Evolutionary conservation across 2,113 vertebrate species (phyloP), one percentile per base, ranked within the genome.

Genomic region (Tragelaphus scriptus): DNA sequence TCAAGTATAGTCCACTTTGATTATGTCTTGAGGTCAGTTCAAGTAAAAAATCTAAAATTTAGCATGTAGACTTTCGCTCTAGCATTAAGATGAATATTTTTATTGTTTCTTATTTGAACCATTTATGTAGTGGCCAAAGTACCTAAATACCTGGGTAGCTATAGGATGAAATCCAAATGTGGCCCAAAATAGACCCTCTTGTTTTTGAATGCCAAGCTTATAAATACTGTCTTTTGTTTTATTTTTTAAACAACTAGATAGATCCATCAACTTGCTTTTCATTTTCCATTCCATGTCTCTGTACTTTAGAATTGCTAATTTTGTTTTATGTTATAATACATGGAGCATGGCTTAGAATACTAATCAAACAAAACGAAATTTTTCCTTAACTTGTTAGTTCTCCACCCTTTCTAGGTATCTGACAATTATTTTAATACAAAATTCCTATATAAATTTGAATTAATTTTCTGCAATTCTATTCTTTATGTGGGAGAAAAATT

Each of bases 401-500:
- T 51, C 14, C 80, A 77, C 16, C 1, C 3, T 95, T 96, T 88
- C 11, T 65, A 13, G 3, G 15, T 88, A 59, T n/a, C n/a, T 96
- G 88, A 56, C 80, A 65, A 40, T 92, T 90, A 87, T 71, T 92
- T 92, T 92, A 77, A 88, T 77, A 25, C 6, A 53, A 17, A 63
- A 58, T 93, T 91, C 47, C 36, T 91, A 36, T 63, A 75, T 75
- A 61, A 88, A 63, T 82, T 97, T 93, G 32, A 96, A 86, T 61
- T 40, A 28, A 53, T 91, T 95, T 98, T 98, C 68, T 97, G 26
- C 71, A 71, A 85, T 56, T 44, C 92, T 56, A 16, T 97, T 97
- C 91, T 96, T 90, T 88, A 47, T 40, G 7, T 61, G 59, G 17
- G 81, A 94, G 80, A 77, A 96, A 36, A 97, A 15, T 0, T 16